A percentile compares a stretch with the other conserved stretches of the same genome.
Conservation (phyloP, 2,888 invertebrate species). For the Helleia helle region DNA sequence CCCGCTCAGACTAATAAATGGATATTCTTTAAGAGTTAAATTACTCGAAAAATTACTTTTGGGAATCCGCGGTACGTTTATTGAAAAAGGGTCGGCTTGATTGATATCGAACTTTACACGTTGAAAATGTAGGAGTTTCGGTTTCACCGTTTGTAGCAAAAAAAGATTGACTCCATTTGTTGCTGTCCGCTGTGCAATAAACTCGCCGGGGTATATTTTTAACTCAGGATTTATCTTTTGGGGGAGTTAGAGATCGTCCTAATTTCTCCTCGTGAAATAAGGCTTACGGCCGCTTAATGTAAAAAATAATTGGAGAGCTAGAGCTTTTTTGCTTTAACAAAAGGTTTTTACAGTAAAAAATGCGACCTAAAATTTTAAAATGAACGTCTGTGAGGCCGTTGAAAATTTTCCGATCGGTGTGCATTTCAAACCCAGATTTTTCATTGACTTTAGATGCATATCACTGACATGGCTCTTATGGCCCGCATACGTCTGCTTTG, state of each 20-base stretch:
- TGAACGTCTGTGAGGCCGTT: not conserved
- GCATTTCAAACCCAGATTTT: not conserved
- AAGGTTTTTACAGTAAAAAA: not conserved
- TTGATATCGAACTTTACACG: constrained; percentile 69
- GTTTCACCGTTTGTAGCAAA: constrained; percentile 58
- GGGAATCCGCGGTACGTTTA: constrained; percentile 55
- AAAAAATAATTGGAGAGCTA: constrained; percentile 31
- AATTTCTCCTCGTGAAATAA: constrained; percentile 48
- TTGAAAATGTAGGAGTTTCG: constrained; percentile 62
- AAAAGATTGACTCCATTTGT: constrained; percentile 72
- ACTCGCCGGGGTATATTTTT: constrained; percentile 59
- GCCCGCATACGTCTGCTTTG: not conserved
- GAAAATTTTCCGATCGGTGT: not conserved
- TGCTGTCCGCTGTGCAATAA: constrained; percentile 67
- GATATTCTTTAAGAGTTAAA: constrained; percentile 46
- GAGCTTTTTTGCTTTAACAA: not conserved
- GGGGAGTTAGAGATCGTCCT: constrained; percentile 50
- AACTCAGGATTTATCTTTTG: constrained; percentile 59
- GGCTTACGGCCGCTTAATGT: constrained; percentile 30
- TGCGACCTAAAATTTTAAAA: not conserved
- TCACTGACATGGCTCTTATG: too few species aligned
- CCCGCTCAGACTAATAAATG: constrained; percentile 30
- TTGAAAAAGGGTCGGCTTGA: constrained; percentile 69
- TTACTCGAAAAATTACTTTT: constrained; percentile 58
- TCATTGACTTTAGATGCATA: too few species aligned